A percentile compares a stretch with the other conserved stretches of the same genome.
Evolutionary conservation across 1,140 invertebrate species (phyloP).

Genomic region (Acromyrmex echinatior): DNA sequence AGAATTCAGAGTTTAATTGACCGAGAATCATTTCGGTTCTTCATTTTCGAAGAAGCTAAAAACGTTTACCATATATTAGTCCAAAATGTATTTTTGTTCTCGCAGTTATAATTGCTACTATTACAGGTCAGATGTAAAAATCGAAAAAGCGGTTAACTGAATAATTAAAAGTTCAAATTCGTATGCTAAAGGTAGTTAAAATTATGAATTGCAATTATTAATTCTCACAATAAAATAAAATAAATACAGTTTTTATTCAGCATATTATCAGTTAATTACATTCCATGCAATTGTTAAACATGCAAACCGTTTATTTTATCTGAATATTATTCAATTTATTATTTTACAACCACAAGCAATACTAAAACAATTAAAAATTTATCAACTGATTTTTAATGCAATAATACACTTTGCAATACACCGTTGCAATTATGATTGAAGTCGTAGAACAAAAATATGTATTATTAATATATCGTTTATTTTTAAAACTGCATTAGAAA

Average conservation of each 20-base stretch:
- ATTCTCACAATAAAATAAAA: constrained; percentile 28
- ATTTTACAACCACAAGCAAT: not conserved
- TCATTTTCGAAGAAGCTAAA: constrained; percentile 25
- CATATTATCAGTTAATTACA: constrained; percentile 17
- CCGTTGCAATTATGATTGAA: not conserved
- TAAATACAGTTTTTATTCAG: not conserved
- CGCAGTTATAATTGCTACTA: not conserved
- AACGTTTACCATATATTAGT: not conserved
- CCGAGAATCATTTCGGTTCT: constrained; percentile 24
- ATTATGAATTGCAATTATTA: constrained; percentile 18
- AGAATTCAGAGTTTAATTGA: constrained; percentile 12
- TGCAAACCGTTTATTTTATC: not conserved
- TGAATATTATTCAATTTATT: constrained; percentile 35
- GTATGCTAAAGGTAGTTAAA: not conserved
- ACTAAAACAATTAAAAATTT: not conserved
- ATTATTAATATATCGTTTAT: not conserved
- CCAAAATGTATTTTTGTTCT: not conserved
- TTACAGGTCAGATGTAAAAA: constrained; percentile 12
- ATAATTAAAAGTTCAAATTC: constrained; percentile 35
- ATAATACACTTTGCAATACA: no score
- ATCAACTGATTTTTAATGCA: not conserved
- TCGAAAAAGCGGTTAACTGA: not conserved
- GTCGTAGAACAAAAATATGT: not conserved
- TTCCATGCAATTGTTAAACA: not conserved
- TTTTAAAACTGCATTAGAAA: not conserved